Percentiles rank a stretch among this genome's conserved stretches.
phyloP scores from a whole-genome alignment of 2,113 vertebrate genomes.

The Caranx melampygus region DNA sequence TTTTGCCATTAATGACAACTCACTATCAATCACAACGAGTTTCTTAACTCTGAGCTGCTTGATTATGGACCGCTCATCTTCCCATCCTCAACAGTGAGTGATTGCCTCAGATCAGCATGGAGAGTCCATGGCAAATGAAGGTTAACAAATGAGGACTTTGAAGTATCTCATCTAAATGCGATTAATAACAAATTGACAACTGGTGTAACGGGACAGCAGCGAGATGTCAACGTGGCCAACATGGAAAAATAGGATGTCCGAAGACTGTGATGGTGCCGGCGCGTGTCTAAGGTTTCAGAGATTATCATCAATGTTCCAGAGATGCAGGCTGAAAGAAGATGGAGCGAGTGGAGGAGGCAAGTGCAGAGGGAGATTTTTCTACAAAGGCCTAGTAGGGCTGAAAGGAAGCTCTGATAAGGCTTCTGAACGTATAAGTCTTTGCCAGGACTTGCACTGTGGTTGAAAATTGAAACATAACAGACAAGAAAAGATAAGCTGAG shows the following conservation, averaged over 20 bases:
- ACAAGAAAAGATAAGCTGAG: slow-evolving; percentile 74
- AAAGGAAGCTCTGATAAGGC: slow-evolving; percentile 77
- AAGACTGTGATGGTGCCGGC: slow-evolving; percentile 10
- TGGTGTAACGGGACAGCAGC: not conserved
- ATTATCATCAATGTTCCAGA: slow-evolving; percentile 71
- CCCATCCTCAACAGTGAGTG: slow-evolving; percentile 63
- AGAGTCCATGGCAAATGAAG: slow-evolving; percentile 65
- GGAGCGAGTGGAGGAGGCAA: slow-evolving; percentile 51
- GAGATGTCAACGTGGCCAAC: slow-evolving; percentile 24
- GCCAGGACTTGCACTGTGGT: slow-evolving; percentile 60
- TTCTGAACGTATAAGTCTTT: slow-evolving; percentile 62
- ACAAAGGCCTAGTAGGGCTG: slow-evolving; percentile 63
- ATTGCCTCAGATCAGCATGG: slow-evolving; percentile 56
- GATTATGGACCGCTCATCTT: slow-evolving; percentile 65
- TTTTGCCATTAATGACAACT: slow-evolving; percentile 78
- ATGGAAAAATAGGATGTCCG: not conserved
- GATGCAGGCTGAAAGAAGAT: slow-evolving; percentile 60
- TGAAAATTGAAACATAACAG: slow-evolving; percentile 73
- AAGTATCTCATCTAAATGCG: slow-evolving; percentile 37
- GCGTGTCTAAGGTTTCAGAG: slow-evolving; percentile 28
- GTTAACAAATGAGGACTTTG: slow-evolving; percentile 61
- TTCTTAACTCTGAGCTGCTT: slow-evolving; percentile 59
- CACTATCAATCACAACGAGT: slow-evolving; percentile 76
- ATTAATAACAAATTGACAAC: slow-evolving; percentile 47
- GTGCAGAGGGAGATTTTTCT: slow-evolving; percentile 59